A percentile compares a stretch with the other conserved stretches of the same genome.
Evolutionary conservation across 1,140 invertebrate genomes (phyloP).

Genomic region (Sesamia nonagrioides): DNA sequence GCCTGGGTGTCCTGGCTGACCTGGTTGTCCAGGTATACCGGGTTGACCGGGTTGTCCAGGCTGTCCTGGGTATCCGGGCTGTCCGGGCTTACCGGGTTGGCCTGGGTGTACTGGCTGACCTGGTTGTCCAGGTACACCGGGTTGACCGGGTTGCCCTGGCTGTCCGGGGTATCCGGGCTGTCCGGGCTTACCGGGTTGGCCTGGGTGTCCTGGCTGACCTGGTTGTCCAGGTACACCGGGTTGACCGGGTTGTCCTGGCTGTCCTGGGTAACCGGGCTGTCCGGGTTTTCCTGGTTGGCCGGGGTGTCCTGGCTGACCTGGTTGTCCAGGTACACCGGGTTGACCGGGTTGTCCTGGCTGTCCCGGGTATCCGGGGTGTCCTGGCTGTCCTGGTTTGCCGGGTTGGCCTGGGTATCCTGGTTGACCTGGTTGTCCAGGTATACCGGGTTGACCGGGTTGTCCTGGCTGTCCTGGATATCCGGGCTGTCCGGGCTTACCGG

Average conservation of each 20-base stretch:
- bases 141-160: background rate
- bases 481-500: background rate
- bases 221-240: background rate
- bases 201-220: background rate
- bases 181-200: background rate
- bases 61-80: too few relatives aligned
- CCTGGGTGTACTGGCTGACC: slow-evolving; percentile 47
- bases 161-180: background rate
- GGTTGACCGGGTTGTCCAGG: slow-evolving; percentile 53
- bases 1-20: slow-evolving; percentile 43
- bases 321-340: too few relatives aligned
- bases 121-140: background rate
- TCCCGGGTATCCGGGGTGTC: slow-evolving; percentile 10
- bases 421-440: background rate
- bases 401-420: background rate
- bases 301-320: background rate
- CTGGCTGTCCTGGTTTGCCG: slow-evolving; percentile 26
- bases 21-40: slow-evolving; percentile 52
- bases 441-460: slow-evolving; percentile 2
- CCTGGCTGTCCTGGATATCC: slow-evolving; percentile 43
- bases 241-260: background rate
- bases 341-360: background rate
- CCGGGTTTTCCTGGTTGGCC: background rate
- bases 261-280: background rate
- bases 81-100: slow-evolving; percentile 49